Conservation (phyloP, 2,888 invertebrate species). For the Molanna angustata region DNA sequence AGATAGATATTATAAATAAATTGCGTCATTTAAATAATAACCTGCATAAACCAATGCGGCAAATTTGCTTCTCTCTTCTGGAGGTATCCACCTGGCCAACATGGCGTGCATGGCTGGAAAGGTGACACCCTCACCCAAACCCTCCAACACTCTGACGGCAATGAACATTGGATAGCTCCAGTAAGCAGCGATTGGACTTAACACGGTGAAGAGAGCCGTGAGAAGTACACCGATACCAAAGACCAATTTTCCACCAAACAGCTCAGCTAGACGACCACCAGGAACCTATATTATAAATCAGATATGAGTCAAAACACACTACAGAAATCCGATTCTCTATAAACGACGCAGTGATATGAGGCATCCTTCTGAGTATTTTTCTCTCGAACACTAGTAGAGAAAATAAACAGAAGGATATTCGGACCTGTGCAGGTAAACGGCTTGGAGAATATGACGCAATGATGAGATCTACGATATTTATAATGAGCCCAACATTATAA, state of each 20-base stretch:
- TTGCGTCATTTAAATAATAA: too few relatives aligned
- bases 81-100: slow-evolving; percentile 91
- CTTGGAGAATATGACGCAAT: too few relatives aligned
- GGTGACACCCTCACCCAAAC: slow-evolving; percentile 85
- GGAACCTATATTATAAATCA: slow-evolving; percentile 53
- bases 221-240: slow-evolving; percentile 79
- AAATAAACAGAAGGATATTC: too few relatives aligned
- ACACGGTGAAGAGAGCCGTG: slow-evolving; percentile 77
- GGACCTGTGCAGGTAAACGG: too few relatives aligned
- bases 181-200: slow-evolving; percentile 79
- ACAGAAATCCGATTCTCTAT: too few relatives aligned
- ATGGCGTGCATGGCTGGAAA: slow-evolving; percentile 94
- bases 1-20: too few relatives aligned
- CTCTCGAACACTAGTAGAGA: too few relatives aligned
- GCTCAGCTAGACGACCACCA: slow-evolving; percentile 79
- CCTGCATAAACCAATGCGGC: slow-evolving; percentile 85
- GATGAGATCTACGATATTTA: too few relatives aligned
- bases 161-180: slow-evolving; percentile 67
- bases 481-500: too few relatives aligned
- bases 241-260: slow-evolving; percentile 83
- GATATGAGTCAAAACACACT: too few relatives aligned
- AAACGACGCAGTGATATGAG: too few relatives aligned
- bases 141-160: slow-evolving; percentile 73
- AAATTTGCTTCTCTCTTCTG: slow-evolving; percentile 84
- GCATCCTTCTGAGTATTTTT: too few relatives aligned